Base-by-base conservation (phyloP, 2,113 vertebrate genomes). In the Xiphias gladius region DNA sequence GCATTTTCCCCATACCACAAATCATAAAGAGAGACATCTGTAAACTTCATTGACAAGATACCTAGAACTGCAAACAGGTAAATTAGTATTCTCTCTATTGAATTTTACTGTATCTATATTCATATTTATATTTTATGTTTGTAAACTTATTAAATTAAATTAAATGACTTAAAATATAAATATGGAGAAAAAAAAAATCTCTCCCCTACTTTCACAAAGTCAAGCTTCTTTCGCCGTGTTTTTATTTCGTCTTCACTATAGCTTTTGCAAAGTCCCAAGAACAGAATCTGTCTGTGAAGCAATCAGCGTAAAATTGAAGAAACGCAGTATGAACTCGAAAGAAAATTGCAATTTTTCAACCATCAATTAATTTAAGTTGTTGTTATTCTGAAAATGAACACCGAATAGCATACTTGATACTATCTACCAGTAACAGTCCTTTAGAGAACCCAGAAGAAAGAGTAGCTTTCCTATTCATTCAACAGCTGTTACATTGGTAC, bases 391-490 rank as follows among this genome's bases (percentile, higher is more conserved):
- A 64, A 43, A 24, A 65, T 41, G 75, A 85, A 86, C 93, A 95
- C 88, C 83, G 91, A 93, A 75, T 92, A 93, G 91, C 93, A 74
- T 7, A 62, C 88, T 88, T 81, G 89, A 78, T 58, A 22, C 79
- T 76, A 22, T 71, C 80, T 73, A 59, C 54, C 19, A 35, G 30
- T 43, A 26, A 63, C 22, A 0, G 24, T 7, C 16, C 71, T 55
- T 67, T 41, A 64, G 59, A 80, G 77, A 50, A 61, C 65, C 77
- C 48, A 30, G 65, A 55, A 73, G n/a, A n/a, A 65, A 61, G 61
- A 73, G 72, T 0, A 16, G 46, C 37, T 83, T 80, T 81, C 35
- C 19, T 75, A 61, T 65, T 64, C 73, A 81, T 74, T 86, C 73
- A 85, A 11, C 17, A 50, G 50, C 52, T 79, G 35, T 80, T 86